These are phyloP conservation scores for Odontomachus brunneus DNA, from an alignment of 1,140 invertebrate species.

Conservation along the genomic window DNA sequence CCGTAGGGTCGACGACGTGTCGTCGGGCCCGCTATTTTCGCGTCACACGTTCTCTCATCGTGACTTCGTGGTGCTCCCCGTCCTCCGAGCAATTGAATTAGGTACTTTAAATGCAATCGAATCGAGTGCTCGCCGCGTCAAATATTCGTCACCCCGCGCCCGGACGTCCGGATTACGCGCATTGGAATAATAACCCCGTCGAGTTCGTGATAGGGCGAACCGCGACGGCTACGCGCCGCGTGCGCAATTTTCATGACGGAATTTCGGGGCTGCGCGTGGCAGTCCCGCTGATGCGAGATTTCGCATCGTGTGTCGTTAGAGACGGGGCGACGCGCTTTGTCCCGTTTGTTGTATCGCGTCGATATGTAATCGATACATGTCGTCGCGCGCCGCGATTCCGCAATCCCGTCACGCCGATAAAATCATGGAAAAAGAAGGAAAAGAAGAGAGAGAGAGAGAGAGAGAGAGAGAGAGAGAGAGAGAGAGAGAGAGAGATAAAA, in stretches of 20 bases:
- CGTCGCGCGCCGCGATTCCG: not conserved
- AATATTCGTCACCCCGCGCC: constrained; percentile 74
- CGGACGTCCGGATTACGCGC: constrained; percentile 69
- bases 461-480: not conserved
- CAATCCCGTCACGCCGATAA: not conserved
- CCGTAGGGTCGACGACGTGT: not conserved
- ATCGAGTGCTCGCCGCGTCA: constrained; percentile 70
- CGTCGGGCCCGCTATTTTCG: not conserved
- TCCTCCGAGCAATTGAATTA: constrained; percentile 65
- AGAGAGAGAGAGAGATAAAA: constrained; percentile 7
- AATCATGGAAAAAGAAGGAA: not conserved
- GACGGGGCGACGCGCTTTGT: constrained; percentile 16
- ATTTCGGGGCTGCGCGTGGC: constrained; percentile 52
- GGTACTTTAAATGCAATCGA: constrained; percentile 78
- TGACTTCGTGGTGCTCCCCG: not conserved
- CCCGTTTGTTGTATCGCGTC: not conserved
- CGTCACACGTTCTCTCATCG: constrained; percentile 25
- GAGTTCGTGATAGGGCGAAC: constrained; percentile 58
- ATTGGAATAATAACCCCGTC: constrained; percentile 78
- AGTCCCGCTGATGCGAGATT: constrained; percentile 36
- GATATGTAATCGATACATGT: constrained; percentile 6
- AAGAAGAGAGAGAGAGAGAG: no score
- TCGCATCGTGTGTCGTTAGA: constrained; percentile 44
- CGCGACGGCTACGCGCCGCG: constrained; percentile 18
- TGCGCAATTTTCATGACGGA: constrained; percentile 63